Base-by-base conservation (phyloP, 2,797 vertebrate species). In the Sebastes alutus region DNA sequence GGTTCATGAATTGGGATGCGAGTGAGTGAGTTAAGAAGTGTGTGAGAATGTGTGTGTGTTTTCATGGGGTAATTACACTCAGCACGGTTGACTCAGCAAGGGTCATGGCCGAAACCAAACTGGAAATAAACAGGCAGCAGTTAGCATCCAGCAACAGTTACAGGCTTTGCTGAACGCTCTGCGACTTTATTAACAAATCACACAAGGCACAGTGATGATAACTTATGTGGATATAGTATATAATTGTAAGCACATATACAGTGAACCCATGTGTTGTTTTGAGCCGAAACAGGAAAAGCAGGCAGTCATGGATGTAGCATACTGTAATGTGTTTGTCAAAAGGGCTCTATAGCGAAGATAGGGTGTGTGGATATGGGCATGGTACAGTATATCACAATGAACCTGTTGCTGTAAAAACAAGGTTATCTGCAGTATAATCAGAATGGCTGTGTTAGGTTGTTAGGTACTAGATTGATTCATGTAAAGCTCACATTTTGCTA, bases 291-390 rank as follows among this genome's bases (percentile, higher is more conserved):
- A 55, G 46, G 68, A 70, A 80, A 77, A 63, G 76, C 65, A 82
- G 83, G 63, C 85, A 85, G 81, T 89, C 70, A 18, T 83, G 85
- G 88, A 92, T 89, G 92, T 93, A 92, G 91, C 91, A 87, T 82
- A 83, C 1, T 22, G 42, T 78, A 27, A 75, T 77, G 63, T 82
- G 70, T 78, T 81, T 81, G 72, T 82, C 60, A 80, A 93, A 46
- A 93, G 89, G 93, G 88, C 88, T 94, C 72, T 72, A 27, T 38
- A 81, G 69, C 38, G 83, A 73, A 83, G 30, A 64, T 81, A n/a
- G 72, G 67, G 23, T 58, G 78, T 67, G 73, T 76, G 70, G 58
- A 77, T 78, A 71, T 62, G 72, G 65, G 59, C 22, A 72, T 69
- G 69, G 55, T 56, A 74, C 55, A 65, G 60, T 81, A 68, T 80